phyloP scores from a whole-genome alignment of 2,797 vertebrate genomes.

The Mormyrus proboscirostris region DNA sequence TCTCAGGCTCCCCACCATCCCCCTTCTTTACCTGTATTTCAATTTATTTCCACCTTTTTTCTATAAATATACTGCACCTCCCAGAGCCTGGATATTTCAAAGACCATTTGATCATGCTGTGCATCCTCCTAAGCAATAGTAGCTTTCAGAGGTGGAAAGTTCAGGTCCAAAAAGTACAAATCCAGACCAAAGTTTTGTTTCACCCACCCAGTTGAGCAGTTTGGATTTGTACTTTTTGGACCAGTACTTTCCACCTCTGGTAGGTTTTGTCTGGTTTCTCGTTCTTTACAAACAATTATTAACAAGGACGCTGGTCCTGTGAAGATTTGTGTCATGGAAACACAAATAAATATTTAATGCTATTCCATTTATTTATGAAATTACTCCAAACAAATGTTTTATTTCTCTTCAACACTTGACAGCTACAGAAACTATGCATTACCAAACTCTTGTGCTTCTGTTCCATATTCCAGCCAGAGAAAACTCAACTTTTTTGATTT shows the following conservation, averaged over 20 bases:
- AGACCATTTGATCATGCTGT: not conserved
- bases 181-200: not conserved
- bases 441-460: not conserved
- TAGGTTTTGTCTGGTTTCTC: not conserved
- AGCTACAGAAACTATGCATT: not conserved
- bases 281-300: not conserved
- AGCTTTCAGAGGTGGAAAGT: not conserved
- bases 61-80: not conserved
- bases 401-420: not conserved
- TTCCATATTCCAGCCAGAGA: not conserved
- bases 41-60: not conserved
- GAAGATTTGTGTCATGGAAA: not conserved
- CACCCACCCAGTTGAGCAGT: not conserved
- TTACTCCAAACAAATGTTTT: not conserved
- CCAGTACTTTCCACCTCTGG: not conserved
- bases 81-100: not conserved
- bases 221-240: not conserved
- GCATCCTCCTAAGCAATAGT: not conserved
- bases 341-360: not conserved
- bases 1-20: not conserved
- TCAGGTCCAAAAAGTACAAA: not conserved
- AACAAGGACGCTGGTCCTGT: not conserved
- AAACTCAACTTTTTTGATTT: not conserved
- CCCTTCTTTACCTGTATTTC: not conserved
- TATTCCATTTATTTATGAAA: not conserved